Percentiles rank a stretch among this genome's conserved stretches.
phyloP scores from a whole-genome alignment of 2,113 vertebrate species.

The Promerops cafer region DNA sequence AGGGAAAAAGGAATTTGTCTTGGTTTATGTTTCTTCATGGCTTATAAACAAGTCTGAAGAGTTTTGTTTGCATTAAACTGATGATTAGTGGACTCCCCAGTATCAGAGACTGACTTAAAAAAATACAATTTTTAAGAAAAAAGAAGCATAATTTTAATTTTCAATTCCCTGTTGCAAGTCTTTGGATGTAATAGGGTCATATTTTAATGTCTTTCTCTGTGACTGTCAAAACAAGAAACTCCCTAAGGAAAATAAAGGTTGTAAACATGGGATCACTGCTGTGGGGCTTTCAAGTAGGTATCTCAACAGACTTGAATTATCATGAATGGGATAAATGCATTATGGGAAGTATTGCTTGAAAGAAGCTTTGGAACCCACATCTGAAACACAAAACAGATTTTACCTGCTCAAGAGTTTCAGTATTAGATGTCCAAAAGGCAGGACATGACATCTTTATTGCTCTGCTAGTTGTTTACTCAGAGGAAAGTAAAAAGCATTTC shows the following conservation, averaged over 20 bases:
- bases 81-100: background rate
- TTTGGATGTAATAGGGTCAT: background rate
- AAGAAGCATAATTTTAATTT: background rate
- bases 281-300: background rate
- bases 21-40: background rate
- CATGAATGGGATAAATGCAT: background rate
- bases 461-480: background rate
- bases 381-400: background rate
- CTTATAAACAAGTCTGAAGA: background rate
- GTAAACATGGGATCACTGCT: background rate
- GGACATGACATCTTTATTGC: background rate
- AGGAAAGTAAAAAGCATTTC: background rate
- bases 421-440: background rate
- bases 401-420: background rate
- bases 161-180: background rate
- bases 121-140: background rate
- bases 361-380: background rate
- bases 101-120: background rate
- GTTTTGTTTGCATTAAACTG: background rate
- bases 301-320: background rate
- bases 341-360: background rate
- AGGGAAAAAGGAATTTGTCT: background rate
- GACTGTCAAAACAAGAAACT: background rate
- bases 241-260: background rate
- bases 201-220: background rate